Evolutionary conservation across 35 echinoderm and acorn worm genomes (phyloP), one percentile per base, ranked within the genome.

Genomic region (Patiria miniata): DNA sequence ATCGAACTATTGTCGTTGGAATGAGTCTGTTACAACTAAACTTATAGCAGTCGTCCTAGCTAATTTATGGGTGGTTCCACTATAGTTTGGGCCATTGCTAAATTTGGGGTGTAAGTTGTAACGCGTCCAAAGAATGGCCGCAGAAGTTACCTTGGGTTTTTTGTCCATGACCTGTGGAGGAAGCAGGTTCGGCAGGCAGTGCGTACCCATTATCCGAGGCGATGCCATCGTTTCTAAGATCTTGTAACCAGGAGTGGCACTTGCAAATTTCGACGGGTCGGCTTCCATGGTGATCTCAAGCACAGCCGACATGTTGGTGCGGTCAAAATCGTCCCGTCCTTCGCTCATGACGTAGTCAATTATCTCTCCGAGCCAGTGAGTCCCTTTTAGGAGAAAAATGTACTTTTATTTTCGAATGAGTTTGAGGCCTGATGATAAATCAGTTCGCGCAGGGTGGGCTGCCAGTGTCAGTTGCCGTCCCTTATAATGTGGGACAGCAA

Each of bases 101-200:
- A n/a, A n/a, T n/a, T n/a, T n/a, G n/a, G n/a, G n/a, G n/a, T n/a
- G n/a, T n/a, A n/a, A n/a, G n/a, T n/a, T n/a, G n/a, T n/a, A n/a
- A n/a, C n/a, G n/a, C n/a, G n/a, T 47, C 12, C 12, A 47, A 12
- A 6, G 12, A 47, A 47, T 6, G 42, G 42, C 42, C 42, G n/a
- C n/a, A n/a, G n/a, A 47, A 47, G 4, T 47, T 73, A 73, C 85
- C 85, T 56, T 55, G 32, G 14, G 44, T 42, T 34, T 73, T 73
- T 77, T 56, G 7, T 87, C 85, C 23, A n/a, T 33, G 73, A 87
- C 17, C 21, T 39, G 50, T 28, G 39, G 9, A 19, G 85, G 85
- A 23, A 87, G 38, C 50, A 40, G 53, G 23, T 56, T 18, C 7
- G 47, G 23, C 26, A 34, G 69, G 34, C 76, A 32, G 28, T 87